These are phyloP conservation scores for Paramisgurnus dabryanus DNA, from an alignment of 2,113 vertebrate species.

Conservation along the genomic window DNA sequence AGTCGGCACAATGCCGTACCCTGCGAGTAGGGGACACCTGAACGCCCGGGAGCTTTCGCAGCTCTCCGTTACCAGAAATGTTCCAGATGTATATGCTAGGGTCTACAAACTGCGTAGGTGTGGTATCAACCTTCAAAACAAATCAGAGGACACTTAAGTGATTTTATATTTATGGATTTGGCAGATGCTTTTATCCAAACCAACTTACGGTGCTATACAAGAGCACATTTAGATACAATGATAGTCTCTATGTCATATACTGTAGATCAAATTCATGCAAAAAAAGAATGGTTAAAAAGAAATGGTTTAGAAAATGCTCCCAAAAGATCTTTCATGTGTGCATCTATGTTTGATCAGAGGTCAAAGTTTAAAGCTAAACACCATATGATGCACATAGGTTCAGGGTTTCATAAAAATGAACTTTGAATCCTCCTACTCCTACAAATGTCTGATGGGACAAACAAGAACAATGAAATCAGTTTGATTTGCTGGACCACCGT, in stretches of 20 bases:
- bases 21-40: constrained; percentile 62
- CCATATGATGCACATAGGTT: constrained; percentile 17
- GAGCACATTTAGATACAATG: no score
- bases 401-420: constrained; percentile 16
- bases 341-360: background rate
- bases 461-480: constrained; percentile 14
- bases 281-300: no score
- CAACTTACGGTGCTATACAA: no score
- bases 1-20: constrained; percentile 80
- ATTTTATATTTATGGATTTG: background rate
- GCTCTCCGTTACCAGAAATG: constrained; percentile 80
- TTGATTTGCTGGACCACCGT: constrained; percentile 13
- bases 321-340: no score
- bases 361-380: constrained; percentile 17
- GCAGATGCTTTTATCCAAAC: no score
- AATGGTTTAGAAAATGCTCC: background rate
- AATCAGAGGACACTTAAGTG: background rate
- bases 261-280: background rate
- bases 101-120: constrained; percentile 87
- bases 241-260: no score
- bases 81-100: constrained; percentile 91
- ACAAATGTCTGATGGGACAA: constrained; percentile 13
- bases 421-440: constrained; percentile 36
- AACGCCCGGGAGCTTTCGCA: constrained; percentile 80
- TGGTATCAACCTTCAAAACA: constrained; percentile 82